Evolutionary conservation across 2,888 invertebrate species (phyloP), one percentile per base, ranked within the genome.

Genomic region (Hyles lineata): DNA sequence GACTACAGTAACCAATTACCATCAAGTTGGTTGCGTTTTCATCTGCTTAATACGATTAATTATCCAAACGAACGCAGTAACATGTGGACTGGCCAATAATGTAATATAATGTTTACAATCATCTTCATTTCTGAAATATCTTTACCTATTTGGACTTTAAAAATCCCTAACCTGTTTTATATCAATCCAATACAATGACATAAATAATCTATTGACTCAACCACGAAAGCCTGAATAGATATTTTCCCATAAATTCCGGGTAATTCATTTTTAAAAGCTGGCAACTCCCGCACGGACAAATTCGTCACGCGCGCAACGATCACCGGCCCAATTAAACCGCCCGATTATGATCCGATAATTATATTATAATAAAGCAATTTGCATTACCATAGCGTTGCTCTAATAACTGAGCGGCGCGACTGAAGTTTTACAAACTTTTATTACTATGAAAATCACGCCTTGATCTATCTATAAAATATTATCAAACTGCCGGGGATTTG

Each of bases 341-440:
- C 81, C 85, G 80, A 85, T 87, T 87, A 89, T 83, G 79, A 79
- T 82, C 85, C 82, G 88, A 90, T 90, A 89, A 91, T 90, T 89
- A 90, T 87, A 84, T 85, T 84, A 88, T 90, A 90, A 88, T 90
- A 89, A 91, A 90, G 83, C 87, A 89, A 87, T 91, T 90, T 88
- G 89, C 90, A 91, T 90, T 90, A 91, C 88, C 72, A 76, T 74
- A 74, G 76, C 67, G 90, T 91, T 90, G 90, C 90, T 89, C 90
- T 89, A 92, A 92, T 92, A 92, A 92, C 91, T 83, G 67, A 50
- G 86, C 87, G 86, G 87, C 80, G 73, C 84, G 82, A 83, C 82
- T 85, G 77, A 84, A 78, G 79, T 79, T 72, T 70, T 58, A 2
- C 78, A 85, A 81, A 85, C 86, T 89, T 88, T 87, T 90, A 89